Base-by-base conservation (phyloP, 2,888 invertebrate genomes). In the Neoaliturus tenellus region DNA sequence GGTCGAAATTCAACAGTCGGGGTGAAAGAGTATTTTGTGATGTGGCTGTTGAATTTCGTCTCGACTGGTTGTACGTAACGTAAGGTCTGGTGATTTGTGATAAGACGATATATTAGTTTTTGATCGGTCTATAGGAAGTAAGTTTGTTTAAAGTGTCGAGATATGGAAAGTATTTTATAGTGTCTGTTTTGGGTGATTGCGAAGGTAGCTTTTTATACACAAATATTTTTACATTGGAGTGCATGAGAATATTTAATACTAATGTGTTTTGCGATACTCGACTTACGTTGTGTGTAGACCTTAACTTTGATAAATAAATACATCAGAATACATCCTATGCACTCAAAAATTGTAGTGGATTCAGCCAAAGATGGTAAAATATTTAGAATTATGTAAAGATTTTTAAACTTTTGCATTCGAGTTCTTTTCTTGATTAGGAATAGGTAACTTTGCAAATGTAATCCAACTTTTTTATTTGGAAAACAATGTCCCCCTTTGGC, bases 181-280 rank as follows among this genome's bases (percentile, higher is more conserved):
- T 44, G 48, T 55, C 78, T 55, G 78, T 78, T 78, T 55, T 48
- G 55, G 20, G 51, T 20, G 55, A 55, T 48, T 78, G 78, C 51
- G 48, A 35, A 33, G 78, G 78, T 78, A 78, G 78, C 78, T 78
- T 78, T 75, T 78, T 78, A 55, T 78, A 78, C 55, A 78, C 78
- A 55, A 78, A 78, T 78, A 55, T 78, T 78, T 78, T 78, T 78
- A 78, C 78, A 78, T 35, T 23, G 55, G 78, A 78, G 55, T 75
- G 75, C 48, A 75, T 75, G 75, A 75, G 75, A 75, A 23, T 28
- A 75, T 28, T 75, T 44, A 41, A 71, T 71, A 75, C 75, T 75
- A 75, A 75, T 28, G 48, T 44, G 75, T 75, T 75, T 44, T 44
- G 75, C 41, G 75, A 48, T 75, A 75, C 39, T 75, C 39, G 41